Evolutionary conservation across 2,888 invertebrate species (phyloP).

Genomic region (Tiliacea citrago): DNA sequence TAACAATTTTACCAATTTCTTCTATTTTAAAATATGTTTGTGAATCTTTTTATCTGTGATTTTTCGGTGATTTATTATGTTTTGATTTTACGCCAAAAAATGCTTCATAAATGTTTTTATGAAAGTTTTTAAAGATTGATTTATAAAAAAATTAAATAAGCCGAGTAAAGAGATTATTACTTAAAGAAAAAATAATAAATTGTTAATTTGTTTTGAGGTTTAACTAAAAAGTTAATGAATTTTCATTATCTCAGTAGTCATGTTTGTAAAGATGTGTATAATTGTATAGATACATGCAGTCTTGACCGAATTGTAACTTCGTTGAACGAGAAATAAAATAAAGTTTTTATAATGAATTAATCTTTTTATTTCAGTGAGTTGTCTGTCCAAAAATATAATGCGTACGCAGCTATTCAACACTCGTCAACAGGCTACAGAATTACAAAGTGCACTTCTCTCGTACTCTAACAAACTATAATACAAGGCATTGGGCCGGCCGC

Average conservation of each 20-base stretch:
- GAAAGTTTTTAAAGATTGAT: constrained; percentile 28
- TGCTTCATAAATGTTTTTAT: constrained; percentile 21
- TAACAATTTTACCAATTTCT: constrained; percentile 22
- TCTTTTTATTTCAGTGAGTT: constrained; percentile 86
- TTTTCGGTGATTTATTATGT: constrained; percentile 50
- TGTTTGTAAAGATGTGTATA: constrained; percentile 48
- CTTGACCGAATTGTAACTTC: constrained; percentile 64
- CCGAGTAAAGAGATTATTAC: constrained; percentile 42
- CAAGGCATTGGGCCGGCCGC: constrained; percentile 59
- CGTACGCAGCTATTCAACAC: constrained; percentile 82
- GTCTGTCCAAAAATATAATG: constrained; percentile 89
- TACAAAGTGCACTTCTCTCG: constrained; percentile 83
- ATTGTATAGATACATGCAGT: constrained; percentile 43
- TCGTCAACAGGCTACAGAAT: constrained; percentile 81
- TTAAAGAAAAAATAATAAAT: constrained; percentile 27
- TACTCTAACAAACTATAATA: constrained; percentile 73
- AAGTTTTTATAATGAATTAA: constrained; percentile 75
- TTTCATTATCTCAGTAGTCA: constrained; percentile 31
- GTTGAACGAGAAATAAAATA: constrained; percentile 72
- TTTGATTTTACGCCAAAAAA: constrained; percentile 20
- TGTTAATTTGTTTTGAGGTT: constrained; percentile 51
- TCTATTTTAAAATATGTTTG: constrained; percentile 29
- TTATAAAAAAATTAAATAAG: constrained; percentile 47
- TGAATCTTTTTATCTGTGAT: constrained; percentile 62
- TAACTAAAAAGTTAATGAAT: constrained; percentile 28